Evolutionary conservation across 2,888 invertebrate genomes (phyloP).

Genomic region (Liodrosophila aerea): DNA sequence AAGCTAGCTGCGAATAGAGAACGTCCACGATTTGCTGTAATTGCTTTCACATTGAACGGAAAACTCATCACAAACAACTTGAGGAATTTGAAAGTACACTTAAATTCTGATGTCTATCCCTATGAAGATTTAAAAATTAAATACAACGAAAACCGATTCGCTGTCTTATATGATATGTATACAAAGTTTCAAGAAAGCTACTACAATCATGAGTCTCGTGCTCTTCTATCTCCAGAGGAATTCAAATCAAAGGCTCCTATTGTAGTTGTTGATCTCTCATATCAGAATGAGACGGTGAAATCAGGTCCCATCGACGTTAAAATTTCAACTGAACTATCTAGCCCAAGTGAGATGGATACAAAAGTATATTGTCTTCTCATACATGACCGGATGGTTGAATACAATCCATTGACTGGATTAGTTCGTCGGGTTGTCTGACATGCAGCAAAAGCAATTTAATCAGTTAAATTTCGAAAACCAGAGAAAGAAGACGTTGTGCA

Average conservation of each 20-base stretch:
- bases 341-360: not conserved
- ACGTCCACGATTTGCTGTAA: not conserved
- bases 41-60: not conserved
- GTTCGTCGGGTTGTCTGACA: not conserved
- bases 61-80: not conserved
- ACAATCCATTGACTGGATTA: not conserved
- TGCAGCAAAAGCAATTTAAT: not conserved
- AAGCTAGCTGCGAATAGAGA: slow-evolving; percentile 2
- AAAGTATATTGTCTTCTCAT: slow-evolving; percentile 1
- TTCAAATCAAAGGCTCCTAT: not conserved
- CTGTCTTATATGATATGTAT: not conserved
- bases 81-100: not conserved
- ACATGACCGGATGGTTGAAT: not conserved
- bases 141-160: not conserved
- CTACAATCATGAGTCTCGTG: too few species aligned
- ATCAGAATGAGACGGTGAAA: not conserved
- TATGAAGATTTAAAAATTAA: slow-evolving; percentile 1
- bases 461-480: too few species aligned
- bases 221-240: not conserved
- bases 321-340: not conserved
- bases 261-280: not conserved
- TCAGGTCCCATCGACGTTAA: not conserved
- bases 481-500: not conserved
- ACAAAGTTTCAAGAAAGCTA: too few species aligned
- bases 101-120: not conserved